Base-by-base conservation (phyloP, 2,113 vertebrate species). In the Microcebus jonahi region DNA sequence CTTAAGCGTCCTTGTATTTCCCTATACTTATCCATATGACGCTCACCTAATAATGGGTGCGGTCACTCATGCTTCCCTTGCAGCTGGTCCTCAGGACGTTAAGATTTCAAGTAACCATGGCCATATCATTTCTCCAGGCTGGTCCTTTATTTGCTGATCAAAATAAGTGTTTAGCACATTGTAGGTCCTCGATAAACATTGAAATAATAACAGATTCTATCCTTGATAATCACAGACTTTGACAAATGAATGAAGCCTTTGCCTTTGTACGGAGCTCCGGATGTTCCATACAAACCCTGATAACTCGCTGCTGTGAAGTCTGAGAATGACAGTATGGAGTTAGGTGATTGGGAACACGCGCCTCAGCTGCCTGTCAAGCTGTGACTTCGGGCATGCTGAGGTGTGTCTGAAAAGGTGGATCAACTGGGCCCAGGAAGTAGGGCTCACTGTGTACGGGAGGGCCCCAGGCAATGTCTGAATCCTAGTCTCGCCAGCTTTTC, bases 161-260 rank as follows among this genome's bases (percentile, higher is more conserved):
- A 63, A 92, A 39, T 29, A 65, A 79, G 57, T 21, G 77, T 20
- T 39, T 84, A 50, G 61, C n/a, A 68, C 31, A 36, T 21, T 15
- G 73, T 15, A n/a, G 68, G 50, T 48, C 39, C 86, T 86, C 21
- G 0, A 57, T 67, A 70, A 94, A 90, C 81, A 85, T 3, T 36
- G 63, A 67, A 71, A 65, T 96, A 90, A 96, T 79, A 67, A 90
- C 71, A 95, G 73, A 65, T 77, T 85, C 68, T 42, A 45, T 71
- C 73, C 77, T 70, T 36, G 39, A 42, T n/a, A 90, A 90, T 61
- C 63, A 39, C 8, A 17, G 80, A 61, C 92, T 90, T 94, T 14
- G 53, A 85, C 48, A 80, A 86, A 59, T 36, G 31, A 82, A 67
- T 6, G 50, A 39, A 70, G 70, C 70, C 39, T 13, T 25, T 79